These are phyloP conservation scores for Microctenopoma lineatum DNA, from an alignment of 2,797 vertebrate genomes.

Conservation along the genomic window DNA sequence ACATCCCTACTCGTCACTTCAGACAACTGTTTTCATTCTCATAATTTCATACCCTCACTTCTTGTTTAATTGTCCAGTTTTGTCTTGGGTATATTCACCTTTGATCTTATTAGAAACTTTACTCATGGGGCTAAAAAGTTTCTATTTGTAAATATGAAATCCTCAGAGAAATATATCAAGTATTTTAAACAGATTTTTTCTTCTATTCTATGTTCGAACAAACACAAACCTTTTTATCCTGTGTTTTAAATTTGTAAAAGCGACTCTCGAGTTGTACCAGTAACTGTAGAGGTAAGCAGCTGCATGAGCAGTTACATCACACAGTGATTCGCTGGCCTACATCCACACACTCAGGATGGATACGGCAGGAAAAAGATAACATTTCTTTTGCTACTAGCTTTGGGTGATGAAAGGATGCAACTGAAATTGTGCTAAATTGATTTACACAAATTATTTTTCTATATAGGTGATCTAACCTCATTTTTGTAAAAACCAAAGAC, in stretches of 20 bases:
- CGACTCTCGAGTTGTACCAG: conserved; percentile 16
- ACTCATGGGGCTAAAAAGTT: background rate
- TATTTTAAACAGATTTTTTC: conserved; percentile 49
- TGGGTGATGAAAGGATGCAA: conserved; percentile 32
- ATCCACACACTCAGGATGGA: background rate
- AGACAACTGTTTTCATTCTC: conserved; percentile 10
- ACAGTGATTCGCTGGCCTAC: background rate
- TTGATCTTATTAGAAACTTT: conserved; percentile 35
- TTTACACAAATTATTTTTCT: conserved; percentile 81
- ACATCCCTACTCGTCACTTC: conserved; percentile 9
- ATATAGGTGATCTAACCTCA: conserved; percentile 52
- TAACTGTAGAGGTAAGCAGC: conserved; percentile 2
- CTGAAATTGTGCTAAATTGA: conserved; percentile 46
- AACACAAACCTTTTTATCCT: conserved; percentile 23
- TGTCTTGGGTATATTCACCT: conserved; percentile 36
- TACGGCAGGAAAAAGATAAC: background rate
- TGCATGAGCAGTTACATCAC: background rate
- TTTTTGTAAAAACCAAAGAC: conserved; percentile 82
- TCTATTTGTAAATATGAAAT: conserved; percentile 53
- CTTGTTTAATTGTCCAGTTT: conserved; percentile 22
- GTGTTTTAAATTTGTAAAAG: conserved; percentile 27
- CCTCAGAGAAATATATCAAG: conserved; percentile 42
- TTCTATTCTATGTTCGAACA: conserved; percentile 14
- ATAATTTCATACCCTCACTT: conserved; percentile 20
- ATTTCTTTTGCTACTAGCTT: conserved; percentile 26